Evolutionary conservation across 2,888 invertebrate genomes (phyloP).

Genomic region (Acanthosepion lycidas): DNA sequence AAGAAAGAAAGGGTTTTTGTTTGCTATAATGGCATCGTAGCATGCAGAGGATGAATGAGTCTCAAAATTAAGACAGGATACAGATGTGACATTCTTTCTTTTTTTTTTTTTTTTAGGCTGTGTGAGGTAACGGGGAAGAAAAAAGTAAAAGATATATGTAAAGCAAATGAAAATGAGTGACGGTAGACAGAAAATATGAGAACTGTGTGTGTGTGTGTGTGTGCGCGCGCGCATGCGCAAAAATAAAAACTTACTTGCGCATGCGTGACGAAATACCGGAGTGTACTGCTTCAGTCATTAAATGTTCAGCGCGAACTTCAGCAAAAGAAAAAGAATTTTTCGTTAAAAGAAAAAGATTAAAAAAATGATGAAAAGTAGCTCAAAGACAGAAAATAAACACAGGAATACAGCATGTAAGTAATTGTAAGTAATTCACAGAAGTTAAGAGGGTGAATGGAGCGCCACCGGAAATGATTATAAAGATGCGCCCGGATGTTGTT

Average conservation of each 20-base stretch:
- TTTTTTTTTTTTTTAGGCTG: neutral
- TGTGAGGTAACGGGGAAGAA: neutral
- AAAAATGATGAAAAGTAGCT: neutral
- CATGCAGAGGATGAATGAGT: neutral
- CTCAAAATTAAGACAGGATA: neutral
- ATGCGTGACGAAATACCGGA: neutral
- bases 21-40: neutral
- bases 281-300: neutral
- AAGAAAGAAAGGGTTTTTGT: neutral
- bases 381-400: neutral
- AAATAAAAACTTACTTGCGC: neutral
- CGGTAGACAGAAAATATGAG: neutral
- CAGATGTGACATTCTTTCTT: neutral
- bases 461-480: neutral
- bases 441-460: neutral
- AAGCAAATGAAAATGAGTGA: neutral
- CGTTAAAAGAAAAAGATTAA: too few relatives aligned
- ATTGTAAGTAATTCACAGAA: slow-evolving; percentile 1
- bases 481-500: neutral
- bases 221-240: neutral
- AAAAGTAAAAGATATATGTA: neutral
- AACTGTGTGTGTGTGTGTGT: neutral
- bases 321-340: neutral
- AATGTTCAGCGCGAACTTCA: neutral
- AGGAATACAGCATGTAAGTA: neutral